Base-by-base conservation (phyloP, 2,888 invertebrate genomes). In the Eupithecia tripunctaria region DNA sequence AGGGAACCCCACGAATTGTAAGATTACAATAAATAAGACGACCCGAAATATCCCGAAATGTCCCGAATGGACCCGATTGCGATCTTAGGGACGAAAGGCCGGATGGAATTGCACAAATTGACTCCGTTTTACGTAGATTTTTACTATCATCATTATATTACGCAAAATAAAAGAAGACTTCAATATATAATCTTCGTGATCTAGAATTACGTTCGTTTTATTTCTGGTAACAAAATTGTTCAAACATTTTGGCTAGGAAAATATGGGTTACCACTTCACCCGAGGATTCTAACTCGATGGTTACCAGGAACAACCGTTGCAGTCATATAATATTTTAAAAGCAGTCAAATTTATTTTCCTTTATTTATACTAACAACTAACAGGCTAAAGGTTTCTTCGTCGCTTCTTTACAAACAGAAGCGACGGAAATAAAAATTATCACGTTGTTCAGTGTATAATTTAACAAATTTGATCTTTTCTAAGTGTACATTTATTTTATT, bases 11-110 rank as follows among this genome's bases (percentile, higher is more conserved):
- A 90, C 91, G 92, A 93, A 93, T 91, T 92, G 92, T 92, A 89
- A 93, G 92, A 93, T 94, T 93, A 93, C 92, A 93, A 78, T 93
- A 94, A 94, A 94, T 94, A 94, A 93, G 91, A 88, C 91, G 90
- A 88, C 87, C 89, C 86, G 88, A 88, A 89, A 89, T 67, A 66
- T 66, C 32, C 66, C 64, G 64, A 64, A 64, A 29, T 43, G 66
- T 66, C 47, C 89, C 86, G 88, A 88, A 89, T 89, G 87, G 88
- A 88, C 81, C 64, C 87, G 93, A 93, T 93, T 89, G 89, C 84
- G 83, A 81, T 78, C 80, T 68, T 71, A 43, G 76, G 77, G 60
- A 68, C 67, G 73, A 77, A 73, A 79, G 74, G 41, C 68, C 74
- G 78, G 80, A 76, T 79, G 77, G 79, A 76, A 79, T 70, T 77